Evolutionary conservation across 2,797 vertebrate genomes (phyloP).

Genomic region (Tarsius wallacei): DNA sequence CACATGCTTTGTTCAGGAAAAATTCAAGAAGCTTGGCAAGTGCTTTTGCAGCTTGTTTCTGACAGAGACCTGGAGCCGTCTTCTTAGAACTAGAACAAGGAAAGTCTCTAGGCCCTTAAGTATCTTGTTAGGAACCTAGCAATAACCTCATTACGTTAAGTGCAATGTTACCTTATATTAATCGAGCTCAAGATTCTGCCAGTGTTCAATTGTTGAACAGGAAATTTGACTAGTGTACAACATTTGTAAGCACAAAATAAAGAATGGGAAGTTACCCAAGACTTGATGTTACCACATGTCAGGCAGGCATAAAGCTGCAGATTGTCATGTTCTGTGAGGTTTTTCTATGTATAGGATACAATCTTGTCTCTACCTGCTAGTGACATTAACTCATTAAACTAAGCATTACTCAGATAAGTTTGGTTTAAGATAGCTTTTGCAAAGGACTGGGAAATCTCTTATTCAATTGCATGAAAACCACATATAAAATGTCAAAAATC

Average conservation of each 20-base stretch:
- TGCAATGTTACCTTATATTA: not conserved
- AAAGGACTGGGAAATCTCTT: slow-evolving; percentile 32
- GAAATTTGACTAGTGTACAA: not conserved
- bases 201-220: slow-evolving; percentile 48
- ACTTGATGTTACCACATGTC: not conserved
- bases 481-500: slow-evolving; percentile 5
- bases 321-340: not conserved
- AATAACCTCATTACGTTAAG: slow-evolving; percentile 24
- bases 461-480: not conserved
- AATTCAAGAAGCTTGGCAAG: not conserved
- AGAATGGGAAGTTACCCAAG: not conserved
- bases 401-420: slow-evolving; percentile 31
- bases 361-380: not conserved
- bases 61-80: not conserved
- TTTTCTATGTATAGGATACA: not conserved
- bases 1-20: not conserved
- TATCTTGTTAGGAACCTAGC: not conserved
- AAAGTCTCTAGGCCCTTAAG: not conserved
- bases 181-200: slow-evolving; percentile 37
- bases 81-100: slow-evolving; percentile 12
- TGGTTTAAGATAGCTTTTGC: not conserved
- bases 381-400: slow-evolving; percentile 18
- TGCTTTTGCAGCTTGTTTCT: slow-evolving; percentile 33
- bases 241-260: slow-evolving; percentile 1
- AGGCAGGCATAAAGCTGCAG: not conserved